Evolutionary conservation across 2,888 invertebrate genomes (phyloP).

Genomic region (Steinernema scapterisci): DNA sequence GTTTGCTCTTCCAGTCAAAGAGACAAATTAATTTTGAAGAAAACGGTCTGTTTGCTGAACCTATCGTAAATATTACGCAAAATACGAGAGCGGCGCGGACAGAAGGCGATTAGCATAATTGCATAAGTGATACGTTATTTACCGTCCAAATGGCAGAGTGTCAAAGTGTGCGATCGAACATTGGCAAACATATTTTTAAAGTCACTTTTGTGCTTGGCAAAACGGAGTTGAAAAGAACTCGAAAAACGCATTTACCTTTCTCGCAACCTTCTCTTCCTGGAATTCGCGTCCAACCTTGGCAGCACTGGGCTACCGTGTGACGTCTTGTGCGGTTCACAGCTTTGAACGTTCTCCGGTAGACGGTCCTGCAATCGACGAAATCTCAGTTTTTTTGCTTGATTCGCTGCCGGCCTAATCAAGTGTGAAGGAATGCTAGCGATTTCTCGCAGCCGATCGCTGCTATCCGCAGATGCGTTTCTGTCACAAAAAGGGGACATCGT

Average conservation of each 20-base stretch:
- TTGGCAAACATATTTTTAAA: background rate
- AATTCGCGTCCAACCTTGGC: constrained; percentile 70
- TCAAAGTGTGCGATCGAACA: too few relatives aligned
- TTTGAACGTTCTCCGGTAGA: constrained; percentile 70
- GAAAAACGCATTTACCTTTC: too few relatives aligned
- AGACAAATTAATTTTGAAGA: background rate
- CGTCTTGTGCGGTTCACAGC: constrained; percentile 69
- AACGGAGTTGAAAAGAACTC: too few relatives aligned
- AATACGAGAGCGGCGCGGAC: background rate
- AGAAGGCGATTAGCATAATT: constrained; percentile 24
- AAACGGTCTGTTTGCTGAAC: constrained; percentile 7
- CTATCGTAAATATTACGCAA: constrained; percentile 3
- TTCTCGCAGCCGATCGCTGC: background rate
- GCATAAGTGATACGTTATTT: too few relatives aligned
- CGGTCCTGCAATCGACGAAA: constrained; percentile 68
- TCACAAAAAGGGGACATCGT: background rate
- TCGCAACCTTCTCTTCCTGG: constrained; percentile 69
- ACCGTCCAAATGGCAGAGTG: too few relatives aligned
- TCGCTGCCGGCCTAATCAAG: background rate
- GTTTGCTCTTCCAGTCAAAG: background rate
- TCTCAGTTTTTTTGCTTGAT: background rate
- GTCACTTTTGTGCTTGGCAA: too few relatives aligned
- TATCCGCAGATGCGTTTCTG: background rate
- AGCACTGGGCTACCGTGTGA: constrained; percentile 70
- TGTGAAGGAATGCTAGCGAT: background rate